Conservation (phyloP, 2,797 vertebrate species). For the Vultur gryphus region DNA sequence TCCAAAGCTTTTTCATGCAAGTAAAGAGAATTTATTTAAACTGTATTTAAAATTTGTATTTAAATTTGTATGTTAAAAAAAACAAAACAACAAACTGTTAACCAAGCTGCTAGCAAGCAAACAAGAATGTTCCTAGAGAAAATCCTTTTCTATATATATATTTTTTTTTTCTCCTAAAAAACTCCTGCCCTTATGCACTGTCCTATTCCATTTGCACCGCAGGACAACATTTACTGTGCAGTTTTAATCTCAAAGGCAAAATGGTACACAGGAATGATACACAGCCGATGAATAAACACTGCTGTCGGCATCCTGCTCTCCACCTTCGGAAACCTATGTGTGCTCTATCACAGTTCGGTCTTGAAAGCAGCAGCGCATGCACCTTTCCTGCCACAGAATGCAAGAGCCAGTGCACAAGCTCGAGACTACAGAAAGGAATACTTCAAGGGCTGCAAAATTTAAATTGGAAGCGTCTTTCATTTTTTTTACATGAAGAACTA, state of each 20-base stretch:
- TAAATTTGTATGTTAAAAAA: neutral
- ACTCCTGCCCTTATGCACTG: neutral
- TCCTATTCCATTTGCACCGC: neutral
- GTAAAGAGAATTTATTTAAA: neutral
- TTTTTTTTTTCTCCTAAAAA: neutral
- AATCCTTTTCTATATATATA: neutral
- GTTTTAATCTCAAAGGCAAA: neutral
- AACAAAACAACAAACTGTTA: neutral
- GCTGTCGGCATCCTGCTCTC: neutral
- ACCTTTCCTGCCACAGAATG: neutral
- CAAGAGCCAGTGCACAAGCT: neutral
- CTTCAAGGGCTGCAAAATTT: neutral
- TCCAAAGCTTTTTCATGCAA: neutral
- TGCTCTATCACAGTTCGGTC: neutral
- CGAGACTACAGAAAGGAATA: neutral
- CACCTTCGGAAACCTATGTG: accelerated
- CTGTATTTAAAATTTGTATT: neutral
- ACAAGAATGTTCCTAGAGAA: neutral
- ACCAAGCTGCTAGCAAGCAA: neutral
- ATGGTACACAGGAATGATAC: neutral
- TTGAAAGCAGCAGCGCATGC: neutral
- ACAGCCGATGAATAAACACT: neutral
- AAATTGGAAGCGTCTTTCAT: neutral
- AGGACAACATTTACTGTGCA: neutral
- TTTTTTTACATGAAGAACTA: neutral